phyloP scores from a whole-genome alignment of 2,797 vertebrate species.

The Molothrus aeneus region DNA sequence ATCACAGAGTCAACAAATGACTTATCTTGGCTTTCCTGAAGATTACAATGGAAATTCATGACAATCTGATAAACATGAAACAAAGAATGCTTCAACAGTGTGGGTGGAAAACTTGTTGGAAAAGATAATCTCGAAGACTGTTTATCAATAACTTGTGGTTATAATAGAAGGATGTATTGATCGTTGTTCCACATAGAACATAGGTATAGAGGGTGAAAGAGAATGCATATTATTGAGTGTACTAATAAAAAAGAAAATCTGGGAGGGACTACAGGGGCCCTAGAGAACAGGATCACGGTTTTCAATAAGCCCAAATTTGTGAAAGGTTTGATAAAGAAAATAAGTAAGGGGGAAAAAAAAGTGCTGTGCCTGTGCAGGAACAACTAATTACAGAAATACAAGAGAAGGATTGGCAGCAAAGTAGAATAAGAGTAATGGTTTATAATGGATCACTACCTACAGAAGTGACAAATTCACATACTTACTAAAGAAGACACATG shows the following conservation, averaged over 20 bases:
- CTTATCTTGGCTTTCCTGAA: background rate
- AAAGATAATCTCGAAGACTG: background rate
- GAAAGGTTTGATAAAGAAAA: background rate
- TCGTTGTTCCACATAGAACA: background rate
- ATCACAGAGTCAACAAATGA: background rate
- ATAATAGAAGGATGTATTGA: background rate
- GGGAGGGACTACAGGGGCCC: background rate
- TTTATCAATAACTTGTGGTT: background rate
- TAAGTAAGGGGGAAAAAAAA: background rate
- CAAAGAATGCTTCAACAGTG: background rate
- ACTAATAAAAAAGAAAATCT: background rate
- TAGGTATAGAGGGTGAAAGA: background rate
- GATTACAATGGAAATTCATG: background rate
- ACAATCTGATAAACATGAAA: background rate
- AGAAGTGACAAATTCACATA: background rate
- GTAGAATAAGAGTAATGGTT: background rate
- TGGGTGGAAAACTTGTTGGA: background rate
- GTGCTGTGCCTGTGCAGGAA: background rate
- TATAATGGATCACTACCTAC: background rate
- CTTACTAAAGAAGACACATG: background rate
- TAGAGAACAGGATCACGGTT: background rate
- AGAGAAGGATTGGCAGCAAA: background rate
- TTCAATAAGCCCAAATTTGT: background rate
- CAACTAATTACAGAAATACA: background rate
- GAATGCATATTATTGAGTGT: background rate